Base-by-base conservation (phyloP, 1,140 invertebrate species). In the Tetragnatha versicolor region DNA sequence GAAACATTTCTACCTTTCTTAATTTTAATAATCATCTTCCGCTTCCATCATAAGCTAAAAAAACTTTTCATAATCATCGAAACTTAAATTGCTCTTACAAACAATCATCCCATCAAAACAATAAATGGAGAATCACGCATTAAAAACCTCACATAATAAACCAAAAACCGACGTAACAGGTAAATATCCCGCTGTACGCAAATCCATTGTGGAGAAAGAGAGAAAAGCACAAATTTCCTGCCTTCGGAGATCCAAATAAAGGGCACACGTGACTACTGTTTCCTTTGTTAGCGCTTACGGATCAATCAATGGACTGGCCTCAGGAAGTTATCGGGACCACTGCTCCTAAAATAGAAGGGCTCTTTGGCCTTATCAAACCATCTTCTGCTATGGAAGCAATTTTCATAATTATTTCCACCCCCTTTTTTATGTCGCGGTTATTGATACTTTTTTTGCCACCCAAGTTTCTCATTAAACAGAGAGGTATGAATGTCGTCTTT, bases 371-470 rank as follows among this genome's bases (percentile, higher is more conserved):
- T 66, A 47, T 66, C 39, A 47, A 1, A 20, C 7, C 35, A 39
- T 20, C 60, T 63, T 4, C 27, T n/a, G 42, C 49, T 66, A 47
- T 66, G 63, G 42, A 29, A 66, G 63, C 63, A 66, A 66, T 66
- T 66, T 66, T 66, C 42, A 49, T 66, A 66, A 66, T 66, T 66
- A 49, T 66, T 66, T 63, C 22, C n/a, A 25, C 20, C 17, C 20
- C 7, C 9, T 7, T 10, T 58, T n/a, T 42, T 42, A 39, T 39
- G 60, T 63, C 37, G 35, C 27, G 33, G 33, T 22, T 22, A 33
- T 10, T 3, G 3, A 5, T 29, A 60, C n/a, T 60, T 63, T 27
- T 63, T 37, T 37, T 25, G n/a, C 17, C n/a, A 61, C 25, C 7
- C 6, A n/a, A n/a, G 58, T 27, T 14, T 25, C 60, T 39, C 37